Evolutionary conservation across 2,797 vertebrate species (phyloP).

Genomic region (Taeniopygia guttata): DNA sequence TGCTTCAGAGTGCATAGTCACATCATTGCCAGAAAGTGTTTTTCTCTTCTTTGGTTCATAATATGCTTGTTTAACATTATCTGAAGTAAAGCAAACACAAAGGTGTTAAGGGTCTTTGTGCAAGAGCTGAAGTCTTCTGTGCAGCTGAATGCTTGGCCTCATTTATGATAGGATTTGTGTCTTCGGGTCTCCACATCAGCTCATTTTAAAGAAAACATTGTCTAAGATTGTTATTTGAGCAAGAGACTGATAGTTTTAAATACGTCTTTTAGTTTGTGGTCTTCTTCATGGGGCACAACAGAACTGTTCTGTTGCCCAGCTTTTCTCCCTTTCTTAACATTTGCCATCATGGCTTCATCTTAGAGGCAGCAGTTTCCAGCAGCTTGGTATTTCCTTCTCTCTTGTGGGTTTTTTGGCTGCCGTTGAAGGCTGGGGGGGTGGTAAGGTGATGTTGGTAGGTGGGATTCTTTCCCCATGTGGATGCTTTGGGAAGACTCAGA

Average conservation of each 20-base stretch:
- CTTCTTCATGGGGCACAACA: neutral
- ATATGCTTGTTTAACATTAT: neutral
- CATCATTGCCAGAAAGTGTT: slow-evolving; percentile 26
- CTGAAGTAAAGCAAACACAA: slow-evolving; percentile 52
- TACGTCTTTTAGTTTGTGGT: neutral
- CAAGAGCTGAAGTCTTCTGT: neutral
- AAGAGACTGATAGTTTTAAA: slow-evolving; percentile 30
- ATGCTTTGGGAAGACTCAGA: neutral
- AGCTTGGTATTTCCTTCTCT: neutral
- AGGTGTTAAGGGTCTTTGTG: slow-evolving; percentile 44
- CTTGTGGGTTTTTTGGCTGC: neutral
- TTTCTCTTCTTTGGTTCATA: neutral
- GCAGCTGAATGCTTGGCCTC: slow-evolving; percentile 14
- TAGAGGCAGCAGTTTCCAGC: neutral
- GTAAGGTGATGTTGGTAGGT: neutral
- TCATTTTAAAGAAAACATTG: neutral
- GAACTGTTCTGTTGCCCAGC: neutral
- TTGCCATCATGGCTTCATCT: neutral
- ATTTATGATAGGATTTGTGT: slow-evolving; percentile 39
- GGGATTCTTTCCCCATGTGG: neutral
- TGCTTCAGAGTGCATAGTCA: neutral
- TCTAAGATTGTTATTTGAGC: slow-evolving; percentile 37
- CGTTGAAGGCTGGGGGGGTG: rapidly evolving
- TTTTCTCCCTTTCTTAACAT: neutral
- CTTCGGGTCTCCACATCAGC: slow-evolving; percentile 11